Conservation (phyloP, 1,140 invertebrate genomes). For the Cataglyphis hispanica region DNA sequence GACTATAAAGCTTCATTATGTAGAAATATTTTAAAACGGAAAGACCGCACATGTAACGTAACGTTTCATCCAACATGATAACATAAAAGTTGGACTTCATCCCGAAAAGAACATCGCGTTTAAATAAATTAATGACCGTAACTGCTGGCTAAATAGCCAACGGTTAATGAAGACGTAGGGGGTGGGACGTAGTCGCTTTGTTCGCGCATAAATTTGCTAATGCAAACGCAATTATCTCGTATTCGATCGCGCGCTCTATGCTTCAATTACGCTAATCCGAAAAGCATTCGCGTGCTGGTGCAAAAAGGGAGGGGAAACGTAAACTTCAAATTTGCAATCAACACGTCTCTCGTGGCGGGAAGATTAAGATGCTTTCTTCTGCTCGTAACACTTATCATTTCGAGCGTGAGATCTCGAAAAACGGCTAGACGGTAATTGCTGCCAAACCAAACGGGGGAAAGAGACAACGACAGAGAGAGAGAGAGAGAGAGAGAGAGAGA, state of each 20-base stretch:
- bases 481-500: background rate
- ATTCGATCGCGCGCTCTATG: slow-evolving; percentile 43
- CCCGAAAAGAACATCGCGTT: slow-evolving; percentile 43
- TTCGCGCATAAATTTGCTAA: slow-evolving; percentile 57
- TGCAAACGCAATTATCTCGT: slow-evolving; percentile 46
- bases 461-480: slow-evolving; percentile 4
- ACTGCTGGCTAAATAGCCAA: slow-evolving; percentile 26
- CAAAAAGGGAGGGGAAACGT: slow-evolving; percentile 6
- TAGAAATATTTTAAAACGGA: slow-evolving; percentile 15
- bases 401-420: slow-evolving; percentile 64
- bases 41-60: background rate
- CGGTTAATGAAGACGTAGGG: slow-evolving; percentile 48
- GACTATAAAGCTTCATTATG: slow-evolving; percentile 32
- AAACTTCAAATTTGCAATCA: slow-evolving; percentile 65
- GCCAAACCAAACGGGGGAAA: slow-evolving; percentile 45
- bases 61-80: background rate
- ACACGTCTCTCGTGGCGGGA: background rate
- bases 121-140: slow-evolving; percentile 35
- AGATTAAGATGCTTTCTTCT: slow-evolving; percentile 68
- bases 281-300: slow-evolving; percentile 8
- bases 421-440: slow-evolving; percentile 71
- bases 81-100: slow-evolving; percentile 14
- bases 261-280: slow-evolving; percentile 70
- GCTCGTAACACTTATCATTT: slow-evolving; percentile 69
- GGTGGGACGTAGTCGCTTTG: slow-evolving; percentile 13